A percentile compares a stretch with the other conserved stretches of the same genome.
phyloP scores from a whole-genome alignment of 2,888 invertebrate species.

The Callosobruchus maculatus region DNA sequence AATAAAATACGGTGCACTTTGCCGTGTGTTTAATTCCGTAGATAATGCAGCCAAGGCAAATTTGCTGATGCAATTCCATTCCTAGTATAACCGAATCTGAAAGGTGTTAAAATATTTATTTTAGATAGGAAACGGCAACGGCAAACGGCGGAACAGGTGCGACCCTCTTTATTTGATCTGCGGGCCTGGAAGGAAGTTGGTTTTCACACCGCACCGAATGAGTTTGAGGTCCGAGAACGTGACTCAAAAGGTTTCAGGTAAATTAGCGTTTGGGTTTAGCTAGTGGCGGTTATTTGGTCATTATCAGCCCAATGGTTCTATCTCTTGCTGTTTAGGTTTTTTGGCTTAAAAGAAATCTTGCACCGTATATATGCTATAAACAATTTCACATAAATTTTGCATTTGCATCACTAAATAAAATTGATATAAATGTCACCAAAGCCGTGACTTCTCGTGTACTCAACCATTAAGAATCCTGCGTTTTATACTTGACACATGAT shows the following conservation, averaged over 20 bases:
- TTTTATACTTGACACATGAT: no score
- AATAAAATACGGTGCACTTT: not conserved
- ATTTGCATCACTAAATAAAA: no score
- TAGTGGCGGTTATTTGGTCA: no score
- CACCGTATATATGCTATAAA: no score
- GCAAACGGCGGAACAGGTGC: not conserved
- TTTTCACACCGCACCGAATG: not conserved
- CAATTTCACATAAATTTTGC: no score
- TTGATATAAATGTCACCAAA: no score
- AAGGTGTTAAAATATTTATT: not conserved
- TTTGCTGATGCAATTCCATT: not conserved
- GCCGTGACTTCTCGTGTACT: no score
- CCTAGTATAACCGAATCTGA: not conserved
- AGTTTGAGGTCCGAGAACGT: not conserved
- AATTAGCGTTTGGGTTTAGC: no score
- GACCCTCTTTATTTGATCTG: not conserved
- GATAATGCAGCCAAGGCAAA: not conserved
- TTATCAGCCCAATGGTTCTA: no score
- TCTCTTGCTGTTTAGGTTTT: no score
- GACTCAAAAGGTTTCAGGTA: not conserved
- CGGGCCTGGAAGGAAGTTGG: not conserved
- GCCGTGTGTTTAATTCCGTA: not conserved
- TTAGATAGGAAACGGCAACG: not conserved
- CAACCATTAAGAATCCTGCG: no score
- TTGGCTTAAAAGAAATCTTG: no score